Conservation (phyloP, 2,113 vertebrate species). For the Engystomops pustulosus region DNA sequence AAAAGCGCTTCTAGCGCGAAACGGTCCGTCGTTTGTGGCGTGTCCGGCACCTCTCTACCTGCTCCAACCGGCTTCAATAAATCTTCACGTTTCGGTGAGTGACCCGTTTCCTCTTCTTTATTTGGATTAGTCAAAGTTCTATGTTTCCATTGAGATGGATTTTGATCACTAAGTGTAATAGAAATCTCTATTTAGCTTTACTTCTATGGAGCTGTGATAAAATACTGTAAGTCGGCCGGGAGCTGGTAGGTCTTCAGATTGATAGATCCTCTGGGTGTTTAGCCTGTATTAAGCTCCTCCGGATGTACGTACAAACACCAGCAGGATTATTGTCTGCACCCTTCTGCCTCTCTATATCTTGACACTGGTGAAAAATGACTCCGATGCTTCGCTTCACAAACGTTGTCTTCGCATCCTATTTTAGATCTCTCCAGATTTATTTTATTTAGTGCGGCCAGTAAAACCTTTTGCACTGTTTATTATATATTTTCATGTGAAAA, state of each 20-base stretch:
- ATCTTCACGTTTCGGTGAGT: too few relatives aligned
- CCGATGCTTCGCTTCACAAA: slow-evolving; percentile 40
- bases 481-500: slow-evolving; percentile 60
- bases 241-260: background rate
- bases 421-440: slow-evolving; percentile 48
- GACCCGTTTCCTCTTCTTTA: too few relatives aligned
- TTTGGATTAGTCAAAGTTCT: too few relatives aligned
- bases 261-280: background rate
- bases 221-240: too few relatives aligned
- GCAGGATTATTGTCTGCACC: background rate
- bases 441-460: slow-evolving; percentile 56
- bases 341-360: slow-evolving; percentile 21
- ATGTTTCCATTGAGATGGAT: background rate
- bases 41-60: too few relatives aligned
- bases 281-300: background rate
- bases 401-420: slow-evolving; percentile 36
- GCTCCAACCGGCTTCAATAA: too few relatives aligned
- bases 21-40: too few relatives aligned
- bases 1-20: too few relatives aligned
- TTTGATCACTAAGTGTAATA: background rate
- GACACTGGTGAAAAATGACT: slow-evolving; percentile 19
- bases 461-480: slow-evolving; percentile 60
- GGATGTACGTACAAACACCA: background rate
- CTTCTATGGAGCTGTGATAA: background rate
- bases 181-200: background rate